A percentile compares a stretch with the other conserved stretches of the same genome.
Conservation (phyloP, 2,113 vertebrate genomes). For the Amphilophus citrinellus region DNA sequence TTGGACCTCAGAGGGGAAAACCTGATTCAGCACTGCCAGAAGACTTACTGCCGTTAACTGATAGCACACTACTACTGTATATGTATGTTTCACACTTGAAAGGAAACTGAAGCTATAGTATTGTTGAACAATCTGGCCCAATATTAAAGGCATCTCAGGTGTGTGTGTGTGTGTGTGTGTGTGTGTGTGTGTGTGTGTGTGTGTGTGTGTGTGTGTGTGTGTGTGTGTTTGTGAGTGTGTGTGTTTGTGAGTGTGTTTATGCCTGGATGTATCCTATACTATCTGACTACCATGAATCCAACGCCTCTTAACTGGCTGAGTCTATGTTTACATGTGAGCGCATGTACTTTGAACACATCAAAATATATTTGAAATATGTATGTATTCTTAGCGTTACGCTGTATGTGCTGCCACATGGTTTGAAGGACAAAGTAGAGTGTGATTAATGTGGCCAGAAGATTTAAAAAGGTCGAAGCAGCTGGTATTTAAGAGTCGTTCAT, state of each 20-base stretch:
- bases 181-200: background rate
- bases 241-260: background rate
- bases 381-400: conserved; percentile 39
- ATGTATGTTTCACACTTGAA: conserved; percentile 57
- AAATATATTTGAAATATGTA: conserved; percentile 49
- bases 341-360: conserved; percentile 60
- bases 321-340: conserved; percentile 75
- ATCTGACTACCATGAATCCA: conserved; percentile 63
- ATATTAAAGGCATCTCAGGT: conserved; percentile 75
- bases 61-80: conserved; percentile 69
- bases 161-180: conserved; percentile 43
- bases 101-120: conserved; percentile 72
- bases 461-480: conserved; percentile 38
- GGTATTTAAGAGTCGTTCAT: conserved; percentile 12
- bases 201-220: too few species aligned
- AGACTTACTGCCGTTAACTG: conserved; percentile 61
- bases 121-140: conserved; percentile 73
- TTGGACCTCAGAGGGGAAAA: conserved; percentile 34
- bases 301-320: conserved; percentile 65
- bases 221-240: too few species aligned
- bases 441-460: conserved; percentile 42
- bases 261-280: conserved; percentile 34
- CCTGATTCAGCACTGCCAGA: conserved; percentile 70
- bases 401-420: conserved; percentile 33
- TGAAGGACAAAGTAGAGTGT: conserved; percentile 21